These are phyloP conservation scores for Phataginus tricuspis DNA, from an alignment of 2,797 vertebrate genomes.

Conservation along the genomic window DNA sequence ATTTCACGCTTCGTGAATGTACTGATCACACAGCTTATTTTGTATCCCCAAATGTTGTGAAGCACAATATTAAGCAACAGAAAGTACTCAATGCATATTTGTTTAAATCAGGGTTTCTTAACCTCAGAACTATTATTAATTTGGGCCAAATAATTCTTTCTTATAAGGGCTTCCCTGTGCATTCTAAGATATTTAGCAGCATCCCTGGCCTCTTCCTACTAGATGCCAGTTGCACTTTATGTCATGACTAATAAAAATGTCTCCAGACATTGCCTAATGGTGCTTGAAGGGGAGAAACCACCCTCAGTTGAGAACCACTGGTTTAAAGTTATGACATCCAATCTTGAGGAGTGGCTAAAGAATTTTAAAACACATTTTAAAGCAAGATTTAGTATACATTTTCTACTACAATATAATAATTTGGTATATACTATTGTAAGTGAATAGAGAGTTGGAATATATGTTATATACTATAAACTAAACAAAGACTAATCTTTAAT, in stretches of 20 bases:
- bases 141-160: background rate
- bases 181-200: background rate
- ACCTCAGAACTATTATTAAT: background rate
- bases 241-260: background rate
- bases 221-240: background rate
- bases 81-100: background rate
- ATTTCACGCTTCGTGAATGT: background rate
- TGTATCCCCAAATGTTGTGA: background rate
- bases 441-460: background rate
- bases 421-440: background rate
- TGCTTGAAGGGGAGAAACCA: background rate
- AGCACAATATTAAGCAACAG: background rate
- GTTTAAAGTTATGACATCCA: background rate
- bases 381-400: background rate
- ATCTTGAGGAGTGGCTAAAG: background rate
- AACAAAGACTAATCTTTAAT: background rate
- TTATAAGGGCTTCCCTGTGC: background rate
- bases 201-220: background rate
- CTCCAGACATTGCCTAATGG: background rate
- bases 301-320: background rate
- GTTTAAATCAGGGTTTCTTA: background rate
- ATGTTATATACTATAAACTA: background rate
- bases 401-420: background rate
- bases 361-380: slow-evolving; percentile 14
- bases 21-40: background rate